phyloP scores from a whole-genome alignment of 1,140 invertebrate genomes.

The Ptiloglossa arizonensis region DNA sequence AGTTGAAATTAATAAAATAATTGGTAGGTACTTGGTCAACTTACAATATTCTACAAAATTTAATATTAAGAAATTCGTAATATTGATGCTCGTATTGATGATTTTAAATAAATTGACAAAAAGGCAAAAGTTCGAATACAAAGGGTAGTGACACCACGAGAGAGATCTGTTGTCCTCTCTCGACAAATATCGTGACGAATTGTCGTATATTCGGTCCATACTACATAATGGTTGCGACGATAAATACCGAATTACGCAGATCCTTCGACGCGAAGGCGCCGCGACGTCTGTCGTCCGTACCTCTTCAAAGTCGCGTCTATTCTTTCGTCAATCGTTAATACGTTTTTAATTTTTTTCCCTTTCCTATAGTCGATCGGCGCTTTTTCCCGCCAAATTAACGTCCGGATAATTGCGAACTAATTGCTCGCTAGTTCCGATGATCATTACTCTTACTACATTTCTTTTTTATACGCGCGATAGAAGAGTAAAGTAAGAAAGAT shows the following conservation, averaged over 20 bases:
- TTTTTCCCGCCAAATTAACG: not conserved
- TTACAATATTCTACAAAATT: too few species aligned
- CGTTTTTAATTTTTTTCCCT: not conserved
- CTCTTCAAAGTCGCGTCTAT: not conserved
- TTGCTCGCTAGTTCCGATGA: not conserved
- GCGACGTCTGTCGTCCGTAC: conserved; percentile 15
- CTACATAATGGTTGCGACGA: conserved; percentile 26
- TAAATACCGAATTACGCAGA: conserved; percentile 53
- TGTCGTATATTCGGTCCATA: not conserved
- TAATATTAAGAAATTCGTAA: too few species aligned
- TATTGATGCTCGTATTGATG: too few species aligned
- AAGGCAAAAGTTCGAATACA: not conserved
- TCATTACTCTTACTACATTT: not conserved
- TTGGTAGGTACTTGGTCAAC: too few species aligned
- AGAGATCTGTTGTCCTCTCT: not conserved
- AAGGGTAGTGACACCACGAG: not conserved
- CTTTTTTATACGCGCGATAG: not conserved
- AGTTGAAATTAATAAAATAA: too few species aligned
- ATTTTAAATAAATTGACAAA: not conserved
- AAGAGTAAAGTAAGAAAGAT: not conserved
- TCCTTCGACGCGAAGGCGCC: conserved; percentile 51
- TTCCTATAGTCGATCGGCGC: too few species aligned
- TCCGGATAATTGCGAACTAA: conserved; percentile 9
- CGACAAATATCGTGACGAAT: too few species aligned
- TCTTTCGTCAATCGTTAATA: not conserved